Conservation (phyloP, 2,888 invertebrate genomes). For the Alitta virens region DNA sequence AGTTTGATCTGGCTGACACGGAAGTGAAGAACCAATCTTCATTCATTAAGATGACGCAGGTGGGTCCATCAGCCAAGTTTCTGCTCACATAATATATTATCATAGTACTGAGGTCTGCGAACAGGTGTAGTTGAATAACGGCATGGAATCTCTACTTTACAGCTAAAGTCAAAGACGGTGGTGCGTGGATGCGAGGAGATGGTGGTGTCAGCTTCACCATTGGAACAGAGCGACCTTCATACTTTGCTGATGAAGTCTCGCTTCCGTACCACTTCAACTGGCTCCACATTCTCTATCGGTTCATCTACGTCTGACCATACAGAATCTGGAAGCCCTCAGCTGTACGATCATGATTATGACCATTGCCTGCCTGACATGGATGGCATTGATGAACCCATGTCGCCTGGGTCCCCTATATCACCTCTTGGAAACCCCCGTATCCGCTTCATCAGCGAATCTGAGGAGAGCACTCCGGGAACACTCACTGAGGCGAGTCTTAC, state of each 20-base stretch:
- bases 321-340: constrained; percentile 5
- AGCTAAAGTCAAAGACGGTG: constrained; percentile 15
- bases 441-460: constrained; percentile 12
- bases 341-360: constrained; percentile 9
- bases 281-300: constrained; percentile 16
- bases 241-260: constrained; percentile 48
- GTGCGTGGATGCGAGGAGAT: constrained; percentile 51
- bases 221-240: constrained; percentile 48
- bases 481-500: constrained; percentile 26
- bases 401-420: constrained; percentile 25
- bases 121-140: too few relatives aligned
- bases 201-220: constrained; percentile 53
- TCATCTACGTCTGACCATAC: constrained; percentile 10
- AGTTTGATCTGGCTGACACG: constrained; percentile 60
- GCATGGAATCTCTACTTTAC: too few relatives aligned
- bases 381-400: constrained; percentile 42
- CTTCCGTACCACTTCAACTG: constrained; percentile 40
- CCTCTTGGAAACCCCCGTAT: constrained; percentile 11
- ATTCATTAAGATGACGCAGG: too few relatives aligned
- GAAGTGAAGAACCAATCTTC: too few relatives aligned
- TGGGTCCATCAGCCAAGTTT: too few relatives aligned
- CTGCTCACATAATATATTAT: too few relatives aligned
- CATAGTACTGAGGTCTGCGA: too few relatives aligned
- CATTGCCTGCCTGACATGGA: neutral
- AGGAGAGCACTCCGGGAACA: constrained; percentile 28